Base-by-base conservation (phyloP, 2,113 vertebrate genomes). In the Cercopithecus mona region DNA sequence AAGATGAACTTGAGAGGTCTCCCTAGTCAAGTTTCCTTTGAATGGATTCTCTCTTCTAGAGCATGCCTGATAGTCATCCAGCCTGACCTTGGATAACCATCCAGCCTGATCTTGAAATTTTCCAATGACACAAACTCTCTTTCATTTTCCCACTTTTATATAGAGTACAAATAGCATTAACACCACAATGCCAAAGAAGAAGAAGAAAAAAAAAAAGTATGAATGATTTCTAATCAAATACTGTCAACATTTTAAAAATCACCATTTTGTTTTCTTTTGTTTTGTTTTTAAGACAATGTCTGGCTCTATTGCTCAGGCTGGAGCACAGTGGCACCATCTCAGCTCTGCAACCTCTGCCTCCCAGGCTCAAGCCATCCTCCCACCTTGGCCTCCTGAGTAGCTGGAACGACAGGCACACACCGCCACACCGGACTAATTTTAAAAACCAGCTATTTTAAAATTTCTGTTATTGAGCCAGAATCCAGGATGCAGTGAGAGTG, bases 401-500 rank as follows among this genome's bases (percentile, higher is more conserved):
- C 61, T 64, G 61, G 61, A 12, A 64, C 27, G 13, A 30, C 27
- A 64, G 61, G 61, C 61, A 13, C 61, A 32, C 27, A 30, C 61
- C 5, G 2, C 61, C 61, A 64, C 5, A 30, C 61, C 5, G 1
- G 61, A 64, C 61, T 64, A 30, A 48, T 87, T 84, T 45, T 55
- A 81, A 80, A 95, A 82, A 59, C 57, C 32, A 95, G 45, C 43
- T 64, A 57, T 72, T 97, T 86, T 79, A 2, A 16, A 87, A 68
- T 90, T 95, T 93, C 22, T 97, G n/a, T 66, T 90, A 61, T 68
- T 94, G 61, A 64, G 61, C 61, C 61, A 64, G 61, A 64, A 64
- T 64, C 27, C 61, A 64, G 61, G 27, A 30, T 32, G 61, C 61
- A 32, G 61, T 13, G 61, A 64, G 61, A 64, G 27, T 64, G 61